Conservation (phyloP, 2,797 vertebrate species). For the Lepus townsendii region DNA sequence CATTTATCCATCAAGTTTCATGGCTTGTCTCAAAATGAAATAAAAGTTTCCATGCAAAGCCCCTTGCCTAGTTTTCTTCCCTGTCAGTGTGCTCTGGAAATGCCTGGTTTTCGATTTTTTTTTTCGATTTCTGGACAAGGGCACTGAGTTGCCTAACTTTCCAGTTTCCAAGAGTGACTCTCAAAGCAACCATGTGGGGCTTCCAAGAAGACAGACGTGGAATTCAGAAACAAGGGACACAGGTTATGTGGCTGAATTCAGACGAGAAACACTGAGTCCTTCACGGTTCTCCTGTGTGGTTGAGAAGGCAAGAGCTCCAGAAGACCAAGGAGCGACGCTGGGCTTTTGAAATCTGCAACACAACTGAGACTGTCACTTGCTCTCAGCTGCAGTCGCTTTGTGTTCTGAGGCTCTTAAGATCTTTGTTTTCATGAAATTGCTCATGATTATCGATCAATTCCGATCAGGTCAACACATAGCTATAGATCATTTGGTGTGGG, state of each 20-base stretch:
- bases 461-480: not conserved
- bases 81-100: slow-evolving; percentile 31
- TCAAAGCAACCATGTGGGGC: not conserved
- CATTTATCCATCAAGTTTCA: slow-evolving; percentile 6
- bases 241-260: slow-evolving; percentile 46
- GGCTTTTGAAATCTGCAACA: not conserved
- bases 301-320: not conserved
- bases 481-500: not conserved
- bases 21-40: slow-evolving; percentile 55
- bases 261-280: not conserved
- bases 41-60: slow-evolving; percentile 45
- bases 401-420: not conserved
- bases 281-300: not conserved
- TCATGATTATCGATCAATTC: not conserved
- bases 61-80: not conserved
- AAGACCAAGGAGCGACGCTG: not conserved
- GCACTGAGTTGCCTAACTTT: slow-evolving; percentile 15
- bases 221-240: slow-evolving; percentile 40
- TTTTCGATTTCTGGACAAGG: slow-evolving; percentile 45
- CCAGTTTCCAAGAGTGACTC: not conserved
- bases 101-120: slow-evolving; percentile 34
- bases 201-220: not conserved
- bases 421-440: not conserved
- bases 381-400: not conserved
- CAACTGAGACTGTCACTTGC: not conserved